Conservation (phyloP, 2,888 invertebrate species). For the Phaonia tiefii region DNA sequence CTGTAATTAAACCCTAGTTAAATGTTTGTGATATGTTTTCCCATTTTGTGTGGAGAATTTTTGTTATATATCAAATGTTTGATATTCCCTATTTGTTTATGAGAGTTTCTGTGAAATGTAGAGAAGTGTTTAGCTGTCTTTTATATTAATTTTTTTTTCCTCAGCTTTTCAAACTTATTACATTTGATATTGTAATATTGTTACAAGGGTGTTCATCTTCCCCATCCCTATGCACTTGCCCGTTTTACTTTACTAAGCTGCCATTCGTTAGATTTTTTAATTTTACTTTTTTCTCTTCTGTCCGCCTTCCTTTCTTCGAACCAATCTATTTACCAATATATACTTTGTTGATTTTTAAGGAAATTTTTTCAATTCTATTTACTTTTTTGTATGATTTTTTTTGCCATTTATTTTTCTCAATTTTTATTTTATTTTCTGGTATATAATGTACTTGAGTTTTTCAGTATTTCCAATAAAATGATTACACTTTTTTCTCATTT, state of each 20-base stretch:
- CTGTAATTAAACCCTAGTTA: too few relatives aligned
- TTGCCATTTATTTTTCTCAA: neutral
- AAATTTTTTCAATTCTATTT: slow-evolving; percentile 3
- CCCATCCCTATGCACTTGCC: neutral
- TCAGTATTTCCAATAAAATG: slow-evolving; percentile 55
- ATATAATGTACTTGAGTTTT: slow-evolving; percentile 4
- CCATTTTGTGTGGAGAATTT: too few relatives aligned
- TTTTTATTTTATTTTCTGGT: neutral
- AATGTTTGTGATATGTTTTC: too few relatives aligned
- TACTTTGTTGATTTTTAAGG: slow-evolving; percentile 7
- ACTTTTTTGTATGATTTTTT: slow-evolving; percentile 10
- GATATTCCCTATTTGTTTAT: slow-evolving; percentile 36
- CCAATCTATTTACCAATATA: slow-evolving; percentile 30
- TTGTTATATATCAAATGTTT: slow-evolving; percentile 1
- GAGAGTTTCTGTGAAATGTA: neutral
- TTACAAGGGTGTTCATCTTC: slow-evolving; percentile 1
- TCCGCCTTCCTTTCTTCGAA: too few relatives aligned
- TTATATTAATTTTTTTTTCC: neutral
- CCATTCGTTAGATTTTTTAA: too few relatives aligned
- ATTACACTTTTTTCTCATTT: slow-evolving; percentile 41
- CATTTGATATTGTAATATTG: slow-evolving; percentile 34
- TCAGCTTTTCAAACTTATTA: slow-evolving; percentile 23
- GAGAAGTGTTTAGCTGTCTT: neutral
- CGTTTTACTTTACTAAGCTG: too few relatives aligned
- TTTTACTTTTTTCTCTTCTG: too few relatives aligned